Base-by-base conservation (phyloP, 2,797 vertebrate genomes). In the Austrolebias charrua region DNA sequence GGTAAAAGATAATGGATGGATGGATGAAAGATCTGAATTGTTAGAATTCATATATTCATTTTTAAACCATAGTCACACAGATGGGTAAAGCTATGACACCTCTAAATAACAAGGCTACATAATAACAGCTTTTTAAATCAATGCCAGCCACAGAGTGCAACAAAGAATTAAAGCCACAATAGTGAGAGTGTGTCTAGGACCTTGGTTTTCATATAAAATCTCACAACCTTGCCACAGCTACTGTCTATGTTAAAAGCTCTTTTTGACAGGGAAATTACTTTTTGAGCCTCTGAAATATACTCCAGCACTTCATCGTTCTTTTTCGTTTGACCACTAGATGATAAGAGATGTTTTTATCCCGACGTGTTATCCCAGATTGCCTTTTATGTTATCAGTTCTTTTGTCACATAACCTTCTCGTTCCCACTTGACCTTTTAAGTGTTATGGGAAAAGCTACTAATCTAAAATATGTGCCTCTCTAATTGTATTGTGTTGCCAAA, bases 191-290 rank as follows among this genome's bases (percentile, higher is more conserved):
- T 81, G 83, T 76, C 68, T 38, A 48, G 74, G 79, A 81, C 90
- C 90, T 91, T 91, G 87, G 80, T 64, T 85, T 88, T 88, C 80
- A 89, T 89, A 86, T 90, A 79, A 91, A 89, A 88, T 88, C 78
- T 76, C 61, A 71, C 74, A 76, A 76, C 89, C 90, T 92, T 90
- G 90, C 79, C 67, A 84, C 79, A 56, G 63, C 76, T 82, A 76
- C 81, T 87, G 82, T 89, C 72, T 73, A 77, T 85, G 88, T 90
- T 89, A 90, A 91, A 91, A 88, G 89, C 85, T 90, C 88, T 91
- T 91, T 89, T 87, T 90, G 82, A 85, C 59, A n/a, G 80, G 85
- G 72, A 92, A 91, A 91, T 90, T 89, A 89, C 90, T 91, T 91
- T 89, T 86, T 90, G 83, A 89, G 89, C 83, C 79, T 72, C 73